Percentiles rank a stretch among this genome's conserved stretches.
phyloP scores from a whole-genome alignment of 2,888 invertebrate genomes.

The Sminthurinus aureus region DNA sequence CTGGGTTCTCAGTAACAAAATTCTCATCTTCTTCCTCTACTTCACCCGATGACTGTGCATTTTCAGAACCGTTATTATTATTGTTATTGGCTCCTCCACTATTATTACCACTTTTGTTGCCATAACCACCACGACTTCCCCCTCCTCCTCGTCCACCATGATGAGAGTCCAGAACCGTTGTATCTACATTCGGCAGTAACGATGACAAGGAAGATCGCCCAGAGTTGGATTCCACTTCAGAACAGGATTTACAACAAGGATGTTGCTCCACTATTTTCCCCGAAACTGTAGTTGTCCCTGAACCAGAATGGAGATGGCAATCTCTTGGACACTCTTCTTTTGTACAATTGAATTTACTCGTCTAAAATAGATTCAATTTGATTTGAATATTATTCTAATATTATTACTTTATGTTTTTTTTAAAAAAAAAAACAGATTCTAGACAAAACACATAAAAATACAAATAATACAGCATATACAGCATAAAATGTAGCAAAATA shows the following conservation, averaged over 20 bases:
- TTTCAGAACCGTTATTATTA: not conserved
- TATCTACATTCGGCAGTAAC: too few relatives aligned
- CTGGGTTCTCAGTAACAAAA: slow-evolving; percentile 23
- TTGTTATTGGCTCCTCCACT: not conserved
- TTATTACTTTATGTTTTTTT: too few relatives aligned
- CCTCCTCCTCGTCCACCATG: not conserved
- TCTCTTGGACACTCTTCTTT: slow-evolving; percentile 54
- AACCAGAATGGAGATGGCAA: slow-evolving; percentile 38
- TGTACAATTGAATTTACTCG: slow-evolving; percentile 54
- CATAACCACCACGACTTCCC: not conserved
- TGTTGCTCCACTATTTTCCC: slow-evolving; percentile 34
- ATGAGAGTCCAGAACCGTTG: not conserved
- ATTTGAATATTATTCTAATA: not conserved
- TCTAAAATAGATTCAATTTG: slow-evolving; percentile 43
- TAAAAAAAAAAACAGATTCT: too few relatives aligned
- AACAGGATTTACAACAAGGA: slow-evolving; percentile 56
- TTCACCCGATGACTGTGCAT: not conserved
- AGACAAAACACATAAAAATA: not conserved
- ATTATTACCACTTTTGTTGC: not conserved
- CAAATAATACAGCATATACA: too few relatives aligned
- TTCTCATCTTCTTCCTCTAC: slow-evolving; percentile 30
- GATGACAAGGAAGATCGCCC: not conserved
- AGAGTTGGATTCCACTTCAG: not conserved
- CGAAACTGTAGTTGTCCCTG: not conserved
- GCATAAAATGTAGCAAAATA: too few relatives aligned